A percentile compares a stretch with the other conserved stretches of the same genome.
phyloP scores from a whole-genome alignment of 2,888 invertebrate species.

The Nomada fabriciana region DNA sequence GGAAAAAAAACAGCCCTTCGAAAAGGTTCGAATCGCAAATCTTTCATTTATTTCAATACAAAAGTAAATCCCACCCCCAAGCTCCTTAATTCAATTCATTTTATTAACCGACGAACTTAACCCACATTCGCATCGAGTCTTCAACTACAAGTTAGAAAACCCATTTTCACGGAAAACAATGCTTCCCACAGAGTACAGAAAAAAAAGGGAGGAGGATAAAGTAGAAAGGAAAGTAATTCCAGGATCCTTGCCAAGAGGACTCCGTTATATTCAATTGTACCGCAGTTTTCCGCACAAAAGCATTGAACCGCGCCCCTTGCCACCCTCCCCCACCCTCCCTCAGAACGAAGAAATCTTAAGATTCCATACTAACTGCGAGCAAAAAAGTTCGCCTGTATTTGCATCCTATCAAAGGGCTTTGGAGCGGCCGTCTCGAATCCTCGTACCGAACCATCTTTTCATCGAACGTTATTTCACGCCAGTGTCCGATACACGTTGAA shows the following conservation, averaged over 20 bases:
- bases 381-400: constrained; percentile 60
- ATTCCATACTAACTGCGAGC: constrained; percentile 57
- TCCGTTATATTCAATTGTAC: background rate
- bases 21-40: background rate
- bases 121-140: too few species aligned
- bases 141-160: background rate
- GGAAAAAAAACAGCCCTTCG: background rate
- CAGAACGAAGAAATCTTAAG: constrained; percentile 55
- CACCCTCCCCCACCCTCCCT: background rate
- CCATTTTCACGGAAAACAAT: constrained; percentile 1
- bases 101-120: background rate
- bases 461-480: constrained; percentile 33
- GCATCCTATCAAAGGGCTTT: constrained; percentile 58
- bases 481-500: constrained; percentile 20
- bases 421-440: constrained; percentile 47
- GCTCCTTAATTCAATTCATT: background rate
- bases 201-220: background rate
- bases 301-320: background rate
- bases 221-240: constrained; percentile 10
- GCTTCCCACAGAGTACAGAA: background rate
- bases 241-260: background rate
- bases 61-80: background rate
- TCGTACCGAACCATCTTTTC: constrained; percentile 20
- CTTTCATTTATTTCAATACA: background rate
- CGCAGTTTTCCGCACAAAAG: constrained; percentile 10